phyloP scores from a whole-genome alignment of 1,140 invertebrate genomes.

The Latrodectus geometricus region DNA sequence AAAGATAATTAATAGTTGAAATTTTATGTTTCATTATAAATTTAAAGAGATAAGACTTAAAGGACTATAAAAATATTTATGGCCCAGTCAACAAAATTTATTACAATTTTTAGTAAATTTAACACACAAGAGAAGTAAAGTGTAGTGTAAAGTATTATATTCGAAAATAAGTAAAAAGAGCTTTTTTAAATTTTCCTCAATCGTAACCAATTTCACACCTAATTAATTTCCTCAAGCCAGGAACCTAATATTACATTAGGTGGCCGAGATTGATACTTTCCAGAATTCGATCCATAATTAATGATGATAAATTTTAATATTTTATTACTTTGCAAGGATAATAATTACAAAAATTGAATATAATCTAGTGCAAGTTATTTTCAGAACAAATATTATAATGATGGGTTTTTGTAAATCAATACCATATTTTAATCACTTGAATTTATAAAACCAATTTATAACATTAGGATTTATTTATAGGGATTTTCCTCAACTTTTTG shows the following conservation, averaged over 20 bases:
- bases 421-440: background rate
- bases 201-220: background rate
- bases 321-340: background rate
- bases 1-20: background rate
- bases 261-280: constrained; percentile 29
- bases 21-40: background rate
- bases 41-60: background rate
- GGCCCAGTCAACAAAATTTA: background rate
- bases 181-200: background rate
- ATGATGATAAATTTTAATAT: background rate
- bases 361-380: background rate
- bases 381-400: background rate
- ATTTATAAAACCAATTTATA: too few species aligned
- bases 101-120: too few species aligned
- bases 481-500: background rate
- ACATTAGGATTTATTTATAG: too few species aligned
- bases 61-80: background rate
- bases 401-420: background rate
- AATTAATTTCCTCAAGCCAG: constrained; percentile 36
- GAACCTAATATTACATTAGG: constrained; percentile 42
- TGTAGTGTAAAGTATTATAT: background rate
- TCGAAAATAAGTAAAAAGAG: background rate
- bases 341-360: background rate
- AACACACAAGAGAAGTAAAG: too few species aligned
- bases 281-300: background rate